Conservation (phyloP, 2,888 invertebrate genomes). For the Polymixis lichenea region DNA sequence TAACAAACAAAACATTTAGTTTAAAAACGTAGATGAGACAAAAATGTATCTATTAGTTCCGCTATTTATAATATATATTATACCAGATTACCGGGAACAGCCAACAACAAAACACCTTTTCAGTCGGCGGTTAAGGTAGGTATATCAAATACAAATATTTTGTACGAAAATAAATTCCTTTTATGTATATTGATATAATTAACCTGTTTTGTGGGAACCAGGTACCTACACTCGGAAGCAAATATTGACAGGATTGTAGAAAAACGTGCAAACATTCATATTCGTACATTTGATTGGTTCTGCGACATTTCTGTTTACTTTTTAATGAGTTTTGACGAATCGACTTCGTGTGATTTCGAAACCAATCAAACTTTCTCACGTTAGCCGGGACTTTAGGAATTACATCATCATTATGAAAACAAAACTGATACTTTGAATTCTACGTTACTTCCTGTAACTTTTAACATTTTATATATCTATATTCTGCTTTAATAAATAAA, state of each 20-base stretch:
- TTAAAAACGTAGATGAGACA: neutral
- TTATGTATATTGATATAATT: conserved; percentile 46
- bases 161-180: conserved; percentile 28
- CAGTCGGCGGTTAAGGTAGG: neutral
- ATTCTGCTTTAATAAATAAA: no score
- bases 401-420: conserved; percentile 61
- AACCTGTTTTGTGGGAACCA: conserved; percentile 45
- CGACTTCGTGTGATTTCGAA: conserved; percentile 84
- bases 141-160: conserved; percentile 34
- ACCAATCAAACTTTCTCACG: conserved; percentile 88
- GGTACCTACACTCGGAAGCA: conserved; percentile 43
- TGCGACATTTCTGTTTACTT: conserved; percentile 87
- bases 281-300: conserved; percentile 80
- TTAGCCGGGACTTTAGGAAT: conserved; percentile 73
- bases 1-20: neutral
- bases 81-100: neutral
- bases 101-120: neutral
- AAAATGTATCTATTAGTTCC: neutral
- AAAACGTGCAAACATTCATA: conserved; percentile 64
- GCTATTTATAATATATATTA: neutral
- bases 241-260: conserved; percentile 62
- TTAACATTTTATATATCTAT: conserved; percentile 8
- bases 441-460: conserved; percentile 11
- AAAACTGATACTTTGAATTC: conserved; percentile 53
- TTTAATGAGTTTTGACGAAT: conserved; percentile 88